phyloP scores from a whole-genome alignment of 2,797 vertebrate genomes.

The Myotis planiceps region DNA sequence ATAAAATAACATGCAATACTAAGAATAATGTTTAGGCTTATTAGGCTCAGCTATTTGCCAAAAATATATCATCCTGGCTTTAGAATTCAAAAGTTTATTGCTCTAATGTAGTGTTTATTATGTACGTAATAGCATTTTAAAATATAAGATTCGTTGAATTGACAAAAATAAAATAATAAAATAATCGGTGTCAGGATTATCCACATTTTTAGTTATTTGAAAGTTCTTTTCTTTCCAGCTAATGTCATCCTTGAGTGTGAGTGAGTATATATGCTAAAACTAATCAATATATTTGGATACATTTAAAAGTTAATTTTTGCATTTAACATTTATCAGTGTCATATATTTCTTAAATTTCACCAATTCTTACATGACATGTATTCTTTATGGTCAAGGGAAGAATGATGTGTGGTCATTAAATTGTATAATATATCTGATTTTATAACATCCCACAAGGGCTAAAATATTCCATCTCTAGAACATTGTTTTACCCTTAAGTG shows the following conservation, averaged over 20 bases:
- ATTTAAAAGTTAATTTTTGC: not conserved
- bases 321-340: not conserved
- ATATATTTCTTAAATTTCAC: not conserved
- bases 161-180: not conserved
- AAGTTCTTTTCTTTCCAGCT: not conserved
- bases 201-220: not conserved
- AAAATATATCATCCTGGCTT: conserved; percentile 9
- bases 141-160: conserved; percentile 3
- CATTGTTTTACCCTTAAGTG: not conserved
- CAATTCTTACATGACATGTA: not conserved
- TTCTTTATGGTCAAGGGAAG: not conserved
- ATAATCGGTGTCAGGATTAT: not conserved
- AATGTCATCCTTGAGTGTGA: not conserved
- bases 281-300: not conserved
- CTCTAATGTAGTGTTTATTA: conserved; percentile 20
- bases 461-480: not conserved
- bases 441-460: not conserved
- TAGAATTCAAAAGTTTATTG: conserved; percentile 41
- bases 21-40: not conserved
- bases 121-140: not conserved
- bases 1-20: not conserved
- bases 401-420: not conserved
- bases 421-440: not conserved
- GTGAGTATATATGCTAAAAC: not conserved
- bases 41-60: not conserved